Conservation (phyloP, 2,888 invertebrate genomes). For the Drosophila quasianomalipes region DNA sequence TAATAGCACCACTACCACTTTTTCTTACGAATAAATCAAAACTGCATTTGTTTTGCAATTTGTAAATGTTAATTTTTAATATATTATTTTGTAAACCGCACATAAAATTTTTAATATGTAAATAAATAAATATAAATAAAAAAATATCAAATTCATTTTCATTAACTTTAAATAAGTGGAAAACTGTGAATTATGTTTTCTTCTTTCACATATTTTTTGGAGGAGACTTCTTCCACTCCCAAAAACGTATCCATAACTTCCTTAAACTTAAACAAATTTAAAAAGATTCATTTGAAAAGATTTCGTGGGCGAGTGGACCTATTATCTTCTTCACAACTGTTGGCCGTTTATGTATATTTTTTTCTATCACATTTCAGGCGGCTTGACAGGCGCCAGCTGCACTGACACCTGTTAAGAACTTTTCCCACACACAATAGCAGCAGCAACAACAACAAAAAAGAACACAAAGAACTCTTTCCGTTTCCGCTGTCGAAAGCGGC, state of each 20-base stretch:
- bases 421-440: constrained; percentile 45
- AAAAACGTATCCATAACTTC: background rate
- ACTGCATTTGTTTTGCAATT: background rate
- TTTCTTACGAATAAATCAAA: background rate
- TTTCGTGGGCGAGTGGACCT: background rate
- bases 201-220: background rate
- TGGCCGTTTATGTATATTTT: background rate
- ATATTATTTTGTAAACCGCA: background rate
- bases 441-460: constrained; percentile 10
- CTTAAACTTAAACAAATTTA: background rate
- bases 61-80: background rate
- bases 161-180: background rate
- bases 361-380: constrained; percentile 63
- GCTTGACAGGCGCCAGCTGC: constrained; percentile 69
- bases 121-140: too few relatives aligned
- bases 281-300: rapidly evolving
- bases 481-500: constrained; percentile 62
- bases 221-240: background rate
- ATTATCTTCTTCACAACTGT: background rate
- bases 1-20: background rate
- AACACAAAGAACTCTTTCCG: constrained; percentile 54
- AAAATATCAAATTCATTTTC: background rate
- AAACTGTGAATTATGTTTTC: rapidly evolving
- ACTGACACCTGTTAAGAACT: constrained; percentile 54
- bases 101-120: background rate